Conservation (phyloP, 92 coral and sea anemone genomes). For the Zoanthus solanderi region DNA sequence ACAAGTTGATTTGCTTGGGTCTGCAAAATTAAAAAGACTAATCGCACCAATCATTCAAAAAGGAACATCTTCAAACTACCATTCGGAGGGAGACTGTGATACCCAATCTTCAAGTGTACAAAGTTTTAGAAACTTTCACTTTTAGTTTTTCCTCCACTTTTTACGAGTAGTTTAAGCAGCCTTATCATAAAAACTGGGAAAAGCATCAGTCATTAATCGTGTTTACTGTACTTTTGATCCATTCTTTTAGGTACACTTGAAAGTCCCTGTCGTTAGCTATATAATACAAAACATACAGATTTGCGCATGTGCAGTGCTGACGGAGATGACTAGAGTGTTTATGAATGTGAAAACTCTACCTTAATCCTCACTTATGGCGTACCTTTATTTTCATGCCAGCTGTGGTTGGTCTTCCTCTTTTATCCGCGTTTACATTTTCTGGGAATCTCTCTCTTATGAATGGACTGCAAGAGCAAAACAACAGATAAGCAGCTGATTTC, state of each 20-base stretch:
- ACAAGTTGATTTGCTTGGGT: slow-evolving; percentile 93
- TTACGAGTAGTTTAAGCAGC: too few species aligned
- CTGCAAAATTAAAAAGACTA: slow-evolving; percentile 44
- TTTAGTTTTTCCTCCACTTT: too few species aligned
- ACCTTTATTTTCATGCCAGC: slow-evolving; percentile 96
- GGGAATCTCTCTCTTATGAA: slow-evolving; percentile 89
- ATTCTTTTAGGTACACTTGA: too few species aligned
- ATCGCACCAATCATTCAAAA: too few species aligned
- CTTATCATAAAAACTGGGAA: too few species aligned
- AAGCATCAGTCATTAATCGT: background rate
- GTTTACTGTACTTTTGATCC: background rate
- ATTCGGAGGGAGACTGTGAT: too few species aligned
- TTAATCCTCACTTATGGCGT: background rate
- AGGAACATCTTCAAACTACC: too few species aligned
- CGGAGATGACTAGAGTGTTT: too few species aligned
- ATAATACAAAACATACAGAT: background rate
- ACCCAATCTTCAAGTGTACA: too few species aligned
- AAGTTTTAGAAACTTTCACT: too few species aligned
- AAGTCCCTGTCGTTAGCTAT: too few species aligned
- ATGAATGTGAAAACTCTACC: too few species aligned
- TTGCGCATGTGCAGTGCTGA: background rate
- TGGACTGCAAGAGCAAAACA: slow-evolving; percentile 54
- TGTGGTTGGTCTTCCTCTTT: slow-evolving; percentile 95
- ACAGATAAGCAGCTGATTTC: background rate
- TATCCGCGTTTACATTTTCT: slow-evolving; percentile 86